phyloP scores from a whole-genome alignment of 2,888 invertebrate species.

The Caprella mutica region DNA sequence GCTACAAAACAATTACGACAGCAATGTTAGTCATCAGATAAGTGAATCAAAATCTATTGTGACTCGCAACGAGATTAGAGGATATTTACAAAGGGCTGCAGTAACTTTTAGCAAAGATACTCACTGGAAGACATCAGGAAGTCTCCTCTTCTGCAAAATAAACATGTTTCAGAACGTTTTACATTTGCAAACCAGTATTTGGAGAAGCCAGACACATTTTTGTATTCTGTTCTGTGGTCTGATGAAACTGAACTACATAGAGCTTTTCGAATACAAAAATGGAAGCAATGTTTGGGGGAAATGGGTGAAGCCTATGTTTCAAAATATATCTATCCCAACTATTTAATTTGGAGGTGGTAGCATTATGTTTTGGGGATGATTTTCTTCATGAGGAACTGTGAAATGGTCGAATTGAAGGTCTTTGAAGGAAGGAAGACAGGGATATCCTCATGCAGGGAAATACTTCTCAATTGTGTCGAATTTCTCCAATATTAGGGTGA shows the following conservation, averaged over 20 bases:
- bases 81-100: too few relatives aligned
- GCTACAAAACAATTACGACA: too few relatives aligned
- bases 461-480: too few relatives aligned
- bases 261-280: not conserved
- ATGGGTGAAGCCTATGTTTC: not conserved
- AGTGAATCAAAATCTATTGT: too few relatives aligned
- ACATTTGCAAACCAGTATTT: not conserved
- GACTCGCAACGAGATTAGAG: too few relatives aligned
- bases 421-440: too few relatives aligned
- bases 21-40: too few relatives aligned
- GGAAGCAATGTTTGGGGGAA: not conserved
- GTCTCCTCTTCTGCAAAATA: not conserved
- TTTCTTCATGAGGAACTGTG: not conserved
- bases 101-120: too few relatives aligned
- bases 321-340: not conserved
- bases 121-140: too few relatives aligned
- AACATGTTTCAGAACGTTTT: not conserved
- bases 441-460: too few relatives aligned
- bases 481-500: too few relatives aligned
- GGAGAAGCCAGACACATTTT: not conserved
- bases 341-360: not conserved
- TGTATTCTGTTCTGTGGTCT: not conserved
- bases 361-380: not conserved
- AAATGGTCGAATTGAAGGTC: too few relatives aligned
- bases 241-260: not conserved